These are phyloP conservation scores for Macrotis lagotis DNA, from an alignment of 2,113 vertebrate species.

Conservation along the genomic window DNA sequence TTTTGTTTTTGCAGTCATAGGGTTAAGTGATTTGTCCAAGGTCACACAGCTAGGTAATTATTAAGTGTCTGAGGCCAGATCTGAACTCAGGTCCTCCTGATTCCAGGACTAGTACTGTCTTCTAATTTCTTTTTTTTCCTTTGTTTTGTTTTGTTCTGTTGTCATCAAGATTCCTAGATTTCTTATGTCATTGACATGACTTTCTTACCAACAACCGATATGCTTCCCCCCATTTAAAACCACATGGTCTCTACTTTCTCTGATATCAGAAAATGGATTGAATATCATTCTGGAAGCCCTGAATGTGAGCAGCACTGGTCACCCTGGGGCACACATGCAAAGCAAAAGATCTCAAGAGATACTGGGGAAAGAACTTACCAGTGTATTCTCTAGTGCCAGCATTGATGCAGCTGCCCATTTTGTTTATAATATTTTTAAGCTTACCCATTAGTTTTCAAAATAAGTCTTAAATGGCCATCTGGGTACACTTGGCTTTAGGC, in stretches of 20 bases:
- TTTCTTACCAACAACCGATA: neutral
- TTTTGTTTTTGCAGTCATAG: too few relatives aligned
- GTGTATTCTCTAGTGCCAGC: neutral
- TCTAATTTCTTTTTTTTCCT: too few relatives aligned
- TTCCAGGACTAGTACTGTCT: too few relatives aligned
- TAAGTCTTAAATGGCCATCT: neutral
- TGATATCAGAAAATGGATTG: neutral
- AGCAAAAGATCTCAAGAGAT: rapidly evolving
- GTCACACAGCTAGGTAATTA: too few relatives aligned
- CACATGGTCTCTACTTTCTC: neutral
- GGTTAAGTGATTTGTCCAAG: too few relatives aligned
- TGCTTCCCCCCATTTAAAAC: neutral
- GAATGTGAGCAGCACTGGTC: neutral
- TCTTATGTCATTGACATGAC: neutral
- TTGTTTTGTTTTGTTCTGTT: too few relatives aligned
- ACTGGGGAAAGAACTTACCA: neutral
- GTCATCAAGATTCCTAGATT: neutral
- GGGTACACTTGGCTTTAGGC: neutral
- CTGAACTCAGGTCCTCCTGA: too few relatives aligned
- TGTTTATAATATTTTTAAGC: neutral
- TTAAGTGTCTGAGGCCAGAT: too few relatives aligned
- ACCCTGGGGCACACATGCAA: neutral
- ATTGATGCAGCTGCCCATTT: neutral
- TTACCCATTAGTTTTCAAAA: neutral
- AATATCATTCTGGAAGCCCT: neutral